Base-by-base conservation (phyloP, 1,140 invertebrate genomes). In the Zaprionus davidi region DNA sequence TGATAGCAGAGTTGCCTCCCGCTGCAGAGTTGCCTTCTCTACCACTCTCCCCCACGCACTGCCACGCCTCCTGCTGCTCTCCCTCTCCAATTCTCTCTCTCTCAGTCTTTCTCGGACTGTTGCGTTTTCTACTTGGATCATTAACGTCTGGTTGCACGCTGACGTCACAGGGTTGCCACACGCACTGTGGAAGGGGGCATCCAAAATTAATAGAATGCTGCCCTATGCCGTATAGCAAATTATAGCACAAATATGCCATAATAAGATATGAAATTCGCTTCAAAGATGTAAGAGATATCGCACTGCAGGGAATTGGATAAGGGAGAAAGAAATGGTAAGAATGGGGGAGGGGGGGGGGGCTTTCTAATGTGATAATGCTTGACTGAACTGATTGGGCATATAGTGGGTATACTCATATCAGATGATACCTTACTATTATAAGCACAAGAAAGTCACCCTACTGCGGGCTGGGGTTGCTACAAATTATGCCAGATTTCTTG, bases 1-100 rank as follows among this genome's bases (percentile, higher is more conserved):
- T 77, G 82, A 86, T 86, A 86, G 63, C 62, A 53, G 73, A 34
- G 66, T 51, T 55, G 9, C n/a, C 26, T n/a, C 5, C 65, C 17
- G 5, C 15, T 11, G 9, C 31, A 34, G 31, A 34, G 31, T 34
- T 34, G 31, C 36, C 22, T 15, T 38, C 26, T n/a, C 15, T 28
- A 17, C 20, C 26, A 7, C 22, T 9, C 62, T 24, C 7, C 11
- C 36, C n/a, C 17, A 13, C 22, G 9, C 31, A 11, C 9, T 20
- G 1, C 38, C 13, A 15, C n/a, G 28, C 20, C 46, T 34, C 28
- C 46, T 20, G 7, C 49, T 41, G 13, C 38, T 12, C 26, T 59
- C 20, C 46, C 4, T 44, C 22, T 5, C 15, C 38, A 22, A n/a
- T 22, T 20, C 41, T 41, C 13, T 51, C 53, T 59, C 49, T 17